These are phyloP conservation scores for Phrixothrix hirtus DNA, from an alignment of 2,888 invertebrate species.

Conservation along the genomic window DNA sequence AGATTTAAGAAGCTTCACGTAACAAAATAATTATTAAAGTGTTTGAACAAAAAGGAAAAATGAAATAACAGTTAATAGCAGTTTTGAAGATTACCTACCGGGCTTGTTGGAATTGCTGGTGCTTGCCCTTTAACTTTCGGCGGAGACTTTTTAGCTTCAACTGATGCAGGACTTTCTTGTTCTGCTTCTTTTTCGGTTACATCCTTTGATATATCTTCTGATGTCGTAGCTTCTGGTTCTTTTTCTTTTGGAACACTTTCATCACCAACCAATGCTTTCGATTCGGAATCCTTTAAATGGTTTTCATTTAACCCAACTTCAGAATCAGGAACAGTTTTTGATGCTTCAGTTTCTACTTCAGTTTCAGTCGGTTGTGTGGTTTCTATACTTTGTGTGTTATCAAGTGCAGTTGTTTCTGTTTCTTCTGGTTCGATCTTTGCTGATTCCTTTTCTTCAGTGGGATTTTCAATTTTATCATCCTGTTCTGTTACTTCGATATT, in stretches of 20 bases:
- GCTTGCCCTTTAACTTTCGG: slow-evolving; percentile 16
- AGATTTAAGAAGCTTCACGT: neutral
- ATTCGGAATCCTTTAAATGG: no score
- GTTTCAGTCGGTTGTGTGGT: no score
- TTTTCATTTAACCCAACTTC: no score
- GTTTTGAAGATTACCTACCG: no score
- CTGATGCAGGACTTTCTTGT: neutral
- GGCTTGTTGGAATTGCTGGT: slow-evolving; percentile 8
- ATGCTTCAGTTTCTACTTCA: neutral
- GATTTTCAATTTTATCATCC: no score
- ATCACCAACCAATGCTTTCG: no score
- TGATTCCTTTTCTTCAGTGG: neutral
- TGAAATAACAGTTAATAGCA: no score
- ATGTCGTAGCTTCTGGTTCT: neutral
- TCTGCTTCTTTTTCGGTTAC: neutral
- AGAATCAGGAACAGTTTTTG: no score
- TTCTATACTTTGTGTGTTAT: no score
- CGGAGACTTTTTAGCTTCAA: neutral
- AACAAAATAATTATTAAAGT: no score
- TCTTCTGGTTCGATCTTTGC: neutral
- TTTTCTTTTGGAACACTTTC: no score
- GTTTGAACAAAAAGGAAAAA: neutral
- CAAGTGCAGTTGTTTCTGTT: neutral
- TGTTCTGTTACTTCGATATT: no score
- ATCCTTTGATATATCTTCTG: neutral